Evolutionary conservation across 1,140 invertebrate genomes (phyloP), one percentile per base, ranked within the genome.

Genomic region (Monochamus saltuarius): DNA sequence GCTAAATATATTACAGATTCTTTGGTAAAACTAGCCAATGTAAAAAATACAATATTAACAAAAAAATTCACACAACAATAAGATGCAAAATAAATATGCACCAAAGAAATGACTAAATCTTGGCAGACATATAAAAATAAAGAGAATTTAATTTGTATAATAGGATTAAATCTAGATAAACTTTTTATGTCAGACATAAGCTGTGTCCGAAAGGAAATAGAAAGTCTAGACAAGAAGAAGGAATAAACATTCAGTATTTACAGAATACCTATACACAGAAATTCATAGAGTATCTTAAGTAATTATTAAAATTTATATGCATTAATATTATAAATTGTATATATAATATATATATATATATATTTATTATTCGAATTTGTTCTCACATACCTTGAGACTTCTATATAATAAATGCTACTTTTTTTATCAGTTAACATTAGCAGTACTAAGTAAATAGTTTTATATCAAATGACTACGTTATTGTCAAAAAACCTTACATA

Each of bases 391-490:
- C 68, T 64, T 71, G 69, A 72, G 69, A 71, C 65, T 68, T 60
- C 40, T 69, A 65, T 62, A 71, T 69, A 73, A 74, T 75, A 75
- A 75, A 75, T 73, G 73, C 73, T 75, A 73, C 71, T 65, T 65
- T 64, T 62, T 65, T 57, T 61, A 54, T 63, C 56, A 64, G 61
- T 71, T 73, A 74, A 72, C 65, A 67, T 71, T 71, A 72, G 72
- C 71, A 66, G 66, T 73, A 69, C 68, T 69, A 67, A 65, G 62
- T 69, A 71, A 67, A 67, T 72, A 70, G 63, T 65, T 69, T 71
- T 70, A 71, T 76, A 75, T 74, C 69, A 75, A 74, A 75, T 72
- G 68, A 68, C 71, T 76, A 76, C 69, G 62, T 76, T 76, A 76
- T 76, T 76, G 75, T 76, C 75, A 75, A 75, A 72, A 29, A 74